Conservation (phyloP, 2,113 vertebrate species). For the Dascyllus trimaculatus region DNA sequence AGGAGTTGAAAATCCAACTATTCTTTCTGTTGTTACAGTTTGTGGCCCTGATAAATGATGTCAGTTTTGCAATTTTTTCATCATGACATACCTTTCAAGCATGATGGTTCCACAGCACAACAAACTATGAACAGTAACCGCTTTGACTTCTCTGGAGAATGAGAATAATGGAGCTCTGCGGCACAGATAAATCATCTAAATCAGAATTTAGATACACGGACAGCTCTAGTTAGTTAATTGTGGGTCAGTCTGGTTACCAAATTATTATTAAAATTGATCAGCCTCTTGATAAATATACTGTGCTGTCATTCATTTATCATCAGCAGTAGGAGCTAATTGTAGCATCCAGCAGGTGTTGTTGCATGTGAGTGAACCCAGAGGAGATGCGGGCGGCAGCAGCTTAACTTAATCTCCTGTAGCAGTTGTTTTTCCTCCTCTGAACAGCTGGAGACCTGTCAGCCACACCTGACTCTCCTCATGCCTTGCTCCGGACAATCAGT, state of each 20-base stretch:
- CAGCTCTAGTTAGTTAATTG: too few species aligned
- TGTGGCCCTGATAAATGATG: too few species aligned
- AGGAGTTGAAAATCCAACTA: too few species aligned
- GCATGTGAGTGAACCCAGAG: slow-evolving; percentile 47
- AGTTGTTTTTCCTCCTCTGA: slow-evolving; percentile 64
- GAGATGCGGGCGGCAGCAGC: slow-evolving; percentile 44
- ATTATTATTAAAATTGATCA: neutral
- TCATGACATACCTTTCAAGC: too few species aligned
- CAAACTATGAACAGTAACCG: neutral
- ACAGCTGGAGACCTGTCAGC: slow-evolving; percentile 65
- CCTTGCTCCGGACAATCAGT: slow-evolving; percentile 59
- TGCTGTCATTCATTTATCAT: neutral
- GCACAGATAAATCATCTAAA: too few species aligned
- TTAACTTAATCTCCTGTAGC: slow-evolving; percentile 73
- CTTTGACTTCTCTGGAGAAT: neutral
- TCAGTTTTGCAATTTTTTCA: too few species aligned
- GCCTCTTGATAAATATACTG: neutral
- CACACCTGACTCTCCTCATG: slow-evolving; percentile 53
- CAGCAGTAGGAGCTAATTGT: slow-evolving; percentile 8
- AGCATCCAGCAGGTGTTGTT: slow-evolving; percentile 24
- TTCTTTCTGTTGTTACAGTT: too few species aligned
- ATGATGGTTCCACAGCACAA: neutral
- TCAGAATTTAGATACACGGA: too few species aligned
- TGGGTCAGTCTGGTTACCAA: too few species aligned
- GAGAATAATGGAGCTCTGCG: too few species aligned